A percentile compares a stretch with the other conserved stretches of the same genome.
Conservation (phyloP, 2,888 invertebrate species). For the Lithophane socia region DNA sequence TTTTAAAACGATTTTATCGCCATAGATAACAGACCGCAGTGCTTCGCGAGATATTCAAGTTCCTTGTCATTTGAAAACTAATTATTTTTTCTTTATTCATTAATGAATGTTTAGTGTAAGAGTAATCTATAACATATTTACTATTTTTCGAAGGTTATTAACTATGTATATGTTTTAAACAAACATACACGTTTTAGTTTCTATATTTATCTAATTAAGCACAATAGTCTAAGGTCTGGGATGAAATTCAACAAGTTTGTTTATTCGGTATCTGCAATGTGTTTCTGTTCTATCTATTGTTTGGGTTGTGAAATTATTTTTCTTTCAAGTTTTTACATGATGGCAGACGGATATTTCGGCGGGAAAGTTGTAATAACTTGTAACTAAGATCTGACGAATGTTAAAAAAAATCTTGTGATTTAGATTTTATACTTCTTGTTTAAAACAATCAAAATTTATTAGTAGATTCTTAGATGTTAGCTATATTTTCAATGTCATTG, state of each 20-base stretch:
- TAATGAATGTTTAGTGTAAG: conserved; percentile 79
- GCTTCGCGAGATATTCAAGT: conserved; percentile 80
- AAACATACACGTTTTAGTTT: conserved; percentile 82
- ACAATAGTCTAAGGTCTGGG: conserved; percentile 87
- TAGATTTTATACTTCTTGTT: conserved; percentile 91
- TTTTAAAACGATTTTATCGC: conserved; percentile 60
- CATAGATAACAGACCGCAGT: conserved; percentile 72
- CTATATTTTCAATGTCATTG: conserved; percentile 91
- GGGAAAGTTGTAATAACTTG: conserved; percentile 75
- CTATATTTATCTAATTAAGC: conserved; percentile 80
- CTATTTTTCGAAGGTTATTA: conserved; percentile 89
- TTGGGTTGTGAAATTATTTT: conserved; percentile 77
- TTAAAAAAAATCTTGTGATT: conserved; percentile 86
- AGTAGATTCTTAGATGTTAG: conserved; percentile 90
- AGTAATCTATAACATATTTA: conserved; percentile 83
- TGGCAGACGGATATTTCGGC: conserved; percentile 65
- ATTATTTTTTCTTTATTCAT: conserved; percentile 74
- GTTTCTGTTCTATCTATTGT: conserved; percentile 64
- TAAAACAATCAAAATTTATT: conserved; percentile 90
- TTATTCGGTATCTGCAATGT: conserved; percentile 64
- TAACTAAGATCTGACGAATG: conserved; percentile 85
- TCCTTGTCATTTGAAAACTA: conserved; percentile 82
- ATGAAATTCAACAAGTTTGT: conserved; percentile 81
- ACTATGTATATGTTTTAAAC: conserved; percentile 79
- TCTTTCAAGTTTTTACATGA: conserved; percentile 60